Evolutionary conservation across 2,888 invertebrate species (phyloP).

Genomic region (Cynaeus angustus): DNA sequence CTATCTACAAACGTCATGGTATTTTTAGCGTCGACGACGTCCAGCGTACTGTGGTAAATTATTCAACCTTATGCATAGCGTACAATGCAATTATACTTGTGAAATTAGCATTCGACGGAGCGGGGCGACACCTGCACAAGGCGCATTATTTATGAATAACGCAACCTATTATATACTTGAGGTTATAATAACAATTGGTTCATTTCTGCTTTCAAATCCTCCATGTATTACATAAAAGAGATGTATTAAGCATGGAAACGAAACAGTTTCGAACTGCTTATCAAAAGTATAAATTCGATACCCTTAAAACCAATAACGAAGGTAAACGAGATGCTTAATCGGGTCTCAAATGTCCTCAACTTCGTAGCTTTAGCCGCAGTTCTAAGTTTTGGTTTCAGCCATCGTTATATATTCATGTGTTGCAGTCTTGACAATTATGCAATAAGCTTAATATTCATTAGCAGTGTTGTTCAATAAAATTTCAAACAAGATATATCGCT

Average conservation of each 20-base stretch:
- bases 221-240: background rate
- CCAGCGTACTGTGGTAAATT: slow-evolving; percentile 50
- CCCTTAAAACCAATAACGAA: background rate
- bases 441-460: background rate
- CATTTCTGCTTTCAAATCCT: slow-evolving; percentile 14
- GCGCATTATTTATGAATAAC: slow-evolving; percentile 51
- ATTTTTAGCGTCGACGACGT: slow-evolving; percentile 51
- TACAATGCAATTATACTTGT: slow-evolving; percentile 58
- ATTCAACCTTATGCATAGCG: slow-evolving; percentile 57
- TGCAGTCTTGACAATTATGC: slow-evolving; percentile 1
- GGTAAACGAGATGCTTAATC: background rate
- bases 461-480: background rate
- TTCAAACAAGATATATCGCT: background rate
- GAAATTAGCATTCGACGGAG: slow-evolving; percentile 56
- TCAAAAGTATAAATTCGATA: background rate
- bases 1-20: slow-evolving; percentile 43
- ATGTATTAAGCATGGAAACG: too few relatives aligned
- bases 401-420: background rate
- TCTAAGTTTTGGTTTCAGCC: slow-evolving; percentile 1
- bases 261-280: too few relatives aligned
- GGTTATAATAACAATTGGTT: slow-evolving; percentile 1
- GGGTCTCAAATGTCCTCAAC: background rate
- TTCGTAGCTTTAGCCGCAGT: background rate
- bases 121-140: slow-evolving; percentile 48
- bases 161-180: slow-evolving; percentile 14